Evolutionary conservation across 2,113 vertebrate genomes (phyloP), one percentile per base, ranked within the genome.

Genomic region (Dromaius novaehollandiae): DNA sequence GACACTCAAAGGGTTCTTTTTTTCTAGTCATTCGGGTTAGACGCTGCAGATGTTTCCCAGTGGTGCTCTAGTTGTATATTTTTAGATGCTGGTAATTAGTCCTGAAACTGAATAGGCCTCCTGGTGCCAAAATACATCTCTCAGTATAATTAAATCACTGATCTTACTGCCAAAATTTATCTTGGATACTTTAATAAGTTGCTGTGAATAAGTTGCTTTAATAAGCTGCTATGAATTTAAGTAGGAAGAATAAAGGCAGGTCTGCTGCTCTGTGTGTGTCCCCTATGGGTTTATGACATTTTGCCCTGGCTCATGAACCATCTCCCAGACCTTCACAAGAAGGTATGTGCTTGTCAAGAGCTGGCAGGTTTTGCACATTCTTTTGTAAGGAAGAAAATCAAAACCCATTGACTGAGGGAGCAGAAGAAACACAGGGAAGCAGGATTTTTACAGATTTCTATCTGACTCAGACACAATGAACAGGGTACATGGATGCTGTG

Each of bases 361-460:
- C 15, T 70, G 86, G 44, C 8, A 44, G 26, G 13, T 42, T 76
- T 80, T 74, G 20, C 84, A 61, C 5, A 10, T 68, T 75, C 34
- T 78, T 90, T 95, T 36, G 34, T 94, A 88, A 42, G 9, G 36
- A 74, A 60, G 14, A 75, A 97, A 76, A 88, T 95, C 75, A 50
- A 19, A n/a, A 71, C 40, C 21, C 60, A 86, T 48, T 65, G 34
- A 86, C 22, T 26, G 34, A 68, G 46, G 22, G 6, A 18, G 18
- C 51, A 1, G 65, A 92, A 14, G 81, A 70, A 14, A 38, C 74
- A 34, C n/a, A 69, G 51, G 89, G 89, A 46, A 46, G 44, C 44
- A 46, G 44, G 14, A 46, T 46, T 70, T 77, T 95, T 50, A 91
- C 94, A 71, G 88, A 42, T 48, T 93, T 88, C 65, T 95, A 85